A percentile compares a stretch with the other conserved stretches of the same genome.
Evolutionary conservation across 2,797 vertebrate genomes (phyloP).

Genomic region (Pterois miles): DNA sequence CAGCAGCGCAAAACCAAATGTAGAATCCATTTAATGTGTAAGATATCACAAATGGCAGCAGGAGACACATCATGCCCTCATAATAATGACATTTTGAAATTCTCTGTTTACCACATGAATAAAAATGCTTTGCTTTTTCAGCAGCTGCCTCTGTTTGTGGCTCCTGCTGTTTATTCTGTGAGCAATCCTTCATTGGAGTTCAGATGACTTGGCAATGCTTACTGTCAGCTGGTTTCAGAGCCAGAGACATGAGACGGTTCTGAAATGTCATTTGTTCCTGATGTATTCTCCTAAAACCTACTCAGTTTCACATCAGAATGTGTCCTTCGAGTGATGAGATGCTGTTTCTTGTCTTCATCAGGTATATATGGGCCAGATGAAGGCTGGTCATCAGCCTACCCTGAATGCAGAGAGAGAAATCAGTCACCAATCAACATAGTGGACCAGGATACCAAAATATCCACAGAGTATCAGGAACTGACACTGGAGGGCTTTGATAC

Average conservation of each 20-base stretch:
- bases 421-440: conserved; percentile 94
- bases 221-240: conserved; percentile 38
- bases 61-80: background rate
- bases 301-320: background rate
- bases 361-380: conserved; percentile 93
- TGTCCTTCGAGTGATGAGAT: background rate
- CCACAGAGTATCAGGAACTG: conserved; percentile 91
- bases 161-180: conserved; percentile 29
- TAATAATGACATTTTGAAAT: conserved; percentile 37
- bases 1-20: conserved; percentile 28
- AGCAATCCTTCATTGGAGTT: conserved; percentile 40
- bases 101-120: conserved; percentile 32
- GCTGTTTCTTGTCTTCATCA: conserved; percentile 59
- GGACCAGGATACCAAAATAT: conserved; percentile 88
- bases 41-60: background rate
- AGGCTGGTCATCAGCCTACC: conserved; percentile 90
- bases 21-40: conserved; percentile 4
- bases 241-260: conserved; percentile 14
- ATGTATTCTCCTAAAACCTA: conserved; percentile 6
- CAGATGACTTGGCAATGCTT: conserved; percentile 37
- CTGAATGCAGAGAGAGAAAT: conserved; percentile 89
- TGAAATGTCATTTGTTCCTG: conserved; percentile 33
- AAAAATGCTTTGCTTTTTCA: conserved; percentile 30
- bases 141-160: conserved; percentile 17
- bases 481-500: conserved; percentile 91